Percentiles rank a stretch among this genome's conserved stretches.
Evolutionary conservation across 2,113 vertebrate species (phyloP).

Genomic region (Seriola rivoliana): DNA sequence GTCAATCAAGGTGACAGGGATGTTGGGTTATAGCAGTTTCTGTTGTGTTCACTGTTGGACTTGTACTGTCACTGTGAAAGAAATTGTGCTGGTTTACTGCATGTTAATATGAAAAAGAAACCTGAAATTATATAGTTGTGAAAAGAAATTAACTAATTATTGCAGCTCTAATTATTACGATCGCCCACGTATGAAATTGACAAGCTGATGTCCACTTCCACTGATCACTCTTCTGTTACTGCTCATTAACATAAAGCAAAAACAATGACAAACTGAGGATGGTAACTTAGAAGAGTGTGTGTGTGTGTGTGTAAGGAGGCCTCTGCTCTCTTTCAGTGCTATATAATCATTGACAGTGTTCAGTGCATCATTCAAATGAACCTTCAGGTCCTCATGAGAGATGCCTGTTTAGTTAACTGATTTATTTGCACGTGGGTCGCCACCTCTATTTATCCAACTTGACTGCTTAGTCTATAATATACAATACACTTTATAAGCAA

Average conservation of each 20-base stretch:
- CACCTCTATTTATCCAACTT: not conserved
- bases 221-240: not conserved
- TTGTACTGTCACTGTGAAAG: not conserved
- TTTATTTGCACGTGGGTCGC: too few relatives aligned
- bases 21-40: not conserved
- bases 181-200: too few relatives aligned
- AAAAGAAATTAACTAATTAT: not conserved
- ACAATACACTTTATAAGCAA: not conserved
- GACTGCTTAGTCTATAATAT: too few relatives aligned
- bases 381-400: not conserved
- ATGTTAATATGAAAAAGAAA: not conserved
- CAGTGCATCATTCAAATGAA: constrained; percentile 26
- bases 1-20: not conserved
- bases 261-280: not conserved
- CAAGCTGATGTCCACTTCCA: not conserved
- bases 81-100: not conserved
- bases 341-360: constrained; percentile 44
- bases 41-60: not conserved
- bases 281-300: not conserved
- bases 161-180: too few relatives aligned
- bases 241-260: not conserved
- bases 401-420: not conserved
- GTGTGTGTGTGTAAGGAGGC: not conserved
- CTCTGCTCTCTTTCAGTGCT: constrained; percentile 9
- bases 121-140: not conserved